These are phyloP conservation scores for Heterocephalus glaber DNA, from an alignment of 2,113 vertebrate species.

Conservation along the genomic window DNA sequence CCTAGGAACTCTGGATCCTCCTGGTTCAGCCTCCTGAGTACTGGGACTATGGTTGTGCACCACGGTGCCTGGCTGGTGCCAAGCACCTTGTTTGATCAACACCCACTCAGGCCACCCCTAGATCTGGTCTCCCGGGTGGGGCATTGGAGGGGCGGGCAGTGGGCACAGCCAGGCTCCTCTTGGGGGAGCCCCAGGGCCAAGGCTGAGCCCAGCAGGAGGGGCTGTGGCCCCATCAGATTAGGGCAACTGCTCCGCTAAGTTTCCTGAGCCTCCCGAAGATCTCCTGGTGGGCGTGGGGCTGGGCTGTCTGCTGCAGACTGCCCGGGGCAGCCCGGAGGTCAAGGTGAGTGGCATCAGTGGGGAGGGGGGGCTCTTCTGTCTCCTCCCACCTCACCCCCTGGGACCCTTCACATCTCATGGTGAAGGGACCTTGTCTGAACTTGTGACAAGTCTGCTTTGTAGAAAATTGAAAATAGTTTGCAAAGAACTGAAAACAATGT, in stretches of 20 bases:
- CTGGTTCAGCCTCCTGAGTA: neutral
- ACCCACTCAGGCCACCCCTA: neutral
- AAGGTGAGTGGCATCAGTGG: slow-evolving; percentile 84
- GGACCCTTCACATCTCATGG: neutral
- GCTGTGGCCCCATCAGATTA: neutral
- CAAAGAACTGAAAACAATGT: neutral
- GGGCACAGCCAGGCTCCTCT: neutral
- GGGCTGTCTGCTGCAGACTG: slow-evolving; percentile 92
- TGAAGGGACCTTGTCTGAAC: neutral
- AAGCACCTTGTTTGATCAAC: neutral
- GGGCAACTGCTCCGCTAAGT: rapidly evolving
- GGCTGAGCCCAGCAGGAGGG: neutral
- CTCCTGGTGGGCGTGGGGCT: slow-evolving; percentile 95
- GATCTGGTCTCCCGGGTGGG: neutral
- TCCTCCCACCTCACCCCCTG: neutral
- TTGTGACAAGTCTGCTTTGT: neutral
- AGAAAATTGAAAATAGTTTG: neutral
- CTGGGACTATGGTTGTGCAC: neutral
- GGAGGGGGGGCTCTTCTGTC: neutral
- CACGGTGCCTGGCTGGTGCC: neutral
- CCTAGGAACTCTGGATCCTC: neutral
- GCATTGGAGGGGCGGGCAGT: rapidly evolving
- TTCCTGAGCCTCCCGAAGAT: slow-evolving; percentile 87
- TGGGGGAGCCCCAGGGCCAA: neutral
- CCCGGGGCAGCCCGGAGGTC: slow-evolving; percentile 79